phyloP scores from a whole-genome alignment of 1,140 invertebrate genomes.

The Streblospio benedicti region DNA sequence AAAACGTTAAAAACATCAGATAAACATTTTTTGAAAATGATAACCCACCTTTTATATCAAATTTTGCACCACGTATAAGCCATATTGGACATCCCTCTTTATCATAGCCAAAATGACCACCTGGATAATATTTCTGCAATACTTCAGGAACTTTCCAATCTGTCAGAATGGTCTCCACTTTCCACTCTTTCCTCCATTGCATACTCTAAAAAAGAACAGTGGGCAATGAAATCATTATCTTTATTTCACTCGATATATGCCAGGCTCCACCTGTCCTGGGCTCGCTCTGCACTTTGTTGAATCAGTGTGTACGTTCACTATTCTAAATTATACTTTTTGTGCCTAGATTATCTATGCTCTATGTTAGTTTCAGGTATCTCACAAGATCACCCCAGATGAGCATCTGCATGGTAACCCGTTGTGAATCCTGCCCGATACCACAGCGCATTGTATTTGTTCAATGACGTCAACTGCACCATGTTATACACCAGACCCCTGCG shows the following conservation, averaged over 20 bases:
- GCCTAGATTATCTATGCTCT: neutral
- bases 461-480: too few species aligned
- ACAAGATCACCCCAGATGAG: too few species aligned
- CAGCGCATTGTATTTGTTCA: too few species aligned
- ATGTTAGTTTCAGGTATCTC: neutral
- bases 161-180: slow-evolving; percentile 57
- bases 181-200: slow-evolving; percentile 66
- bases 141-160: slow-evolving; percentile 61
- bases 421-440: too few species aligned
- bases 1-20: too few species aligned
- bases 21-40: too few species aligned
- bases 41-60: slow-evolving; percentile 7
- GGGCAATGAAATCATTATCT: neutral
- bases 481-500: too few species aligned
- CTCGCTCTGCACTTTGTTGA: neutral
- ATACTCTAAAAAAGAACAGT: neutral
- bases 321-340: neutral
- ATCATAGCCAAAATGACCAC: slow-evolving; percentile 64
- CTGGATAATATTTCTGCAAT: slow-evolving; percentile 60
- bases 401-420: too few species aligned
- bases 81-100: slow-evolving; percentile 66
- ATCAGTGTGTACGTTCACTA: neutral
- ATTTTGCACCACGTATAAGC: slow-evolving; percentile 20
- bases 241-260: neutral
- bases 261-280: neutral